Conservation (phyloP, 2,888 invertebrate species). For the Hydrotaea diabolus region DNA sequence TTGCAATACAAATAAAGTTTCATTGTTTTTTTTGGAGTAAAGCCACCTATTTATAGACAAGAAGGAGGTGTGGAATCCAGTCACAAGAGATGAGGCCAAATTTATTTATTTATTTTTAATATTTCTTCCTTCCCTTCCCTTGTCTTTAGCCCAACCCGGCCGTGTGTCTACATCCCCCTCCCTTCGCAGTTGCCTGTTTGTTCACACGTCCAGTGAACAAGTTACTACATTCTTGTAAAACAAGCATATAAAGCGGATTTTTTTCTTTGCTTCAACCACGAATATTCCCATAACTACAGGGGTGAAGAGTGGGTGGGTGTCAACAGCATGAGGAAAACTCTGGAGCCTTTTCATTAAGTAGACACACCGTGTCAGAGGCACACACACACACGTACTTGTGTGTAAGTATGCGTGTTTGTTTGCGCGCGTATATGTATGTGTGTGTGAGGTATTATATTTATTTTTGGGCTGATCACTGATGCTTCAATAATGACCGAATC, state of each 20-base stretch:
- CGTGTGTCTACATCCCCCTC: not conserved
- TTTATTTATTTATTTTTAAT: conserved; percentile 29
- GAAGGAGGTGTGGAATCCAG: not conserved
- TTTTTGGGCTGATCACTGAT: no score
- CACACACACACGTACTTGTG: no score
- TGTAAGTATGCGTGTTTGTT: no score
- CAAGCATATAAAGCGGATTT: not conserved
- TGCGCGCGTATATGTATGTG: no score
- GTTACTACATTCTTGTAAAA: not conserved
- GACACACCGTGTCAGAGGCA: no score
- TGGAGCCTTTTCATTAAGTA: no score
- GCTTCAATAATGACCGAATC: no score
- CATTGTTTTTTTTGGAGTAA: not conserved
- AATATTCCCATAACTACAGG: no score
- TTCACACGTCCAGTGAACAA: conserved; percentile 3
- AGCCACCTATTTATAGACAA: conserved; percentile 8
- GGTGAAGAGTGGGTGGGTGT: no score
- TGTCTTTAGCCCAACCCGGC: not conserved
- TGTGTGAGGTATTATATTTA: no score
- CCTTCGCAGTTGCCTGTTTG: not conserved
- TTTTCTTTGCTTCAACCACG: not conserved
- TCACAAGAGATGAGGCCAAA: not conserved
- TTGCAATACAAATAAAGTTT: not conserved
- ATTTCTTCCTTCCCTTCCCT: not conserved
- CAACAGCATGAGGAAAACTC: no score